A percentile compares a stretch with the other conserved stretches of the same genome.
Conservation (phyloP, 1,140 invertebrate genomes). For the Ylistrum balloti region DNA sequence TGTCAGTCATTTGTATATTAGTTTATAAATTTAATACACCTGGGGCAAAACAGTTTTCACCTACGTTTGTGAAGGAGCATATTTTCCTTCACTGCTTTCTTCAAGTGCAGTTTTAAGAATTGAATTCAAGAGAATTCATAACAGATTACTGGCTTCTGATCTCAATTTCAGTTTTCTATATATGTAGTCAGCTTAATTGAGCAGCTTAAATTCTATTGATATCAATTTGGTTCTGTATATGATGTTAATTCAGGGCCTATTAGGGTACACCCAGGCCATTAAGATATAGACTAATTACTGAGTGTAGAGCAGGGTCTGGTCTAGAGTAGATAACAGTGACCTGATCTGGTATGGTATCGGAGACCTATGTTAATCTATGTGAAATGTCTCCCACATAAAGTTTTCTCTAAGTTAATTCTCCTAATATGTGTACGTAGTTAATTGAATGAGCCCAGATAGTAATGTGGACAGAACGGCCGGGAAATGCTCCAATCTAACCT, state of each 20-base stretch:
- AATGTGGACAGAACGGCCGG: neutral
- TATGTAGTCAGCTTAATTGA: neutral
- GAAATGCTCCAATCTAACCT: neutral
- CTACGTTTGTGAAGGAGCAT: neutral
- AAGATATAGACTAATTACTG: neutral
- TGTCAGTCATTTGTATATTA: neutral
- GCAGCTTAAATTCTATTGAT: neutral
- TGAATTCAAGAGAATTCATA: neutral
- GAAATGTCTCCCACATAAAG: neutral
- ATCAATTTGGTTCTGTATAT: neutral
- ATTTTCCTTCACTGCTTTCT: neutral
- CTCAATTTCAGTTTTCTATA: neutral
- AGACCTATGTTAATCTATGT: neutral
- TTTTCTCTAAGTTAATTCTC: neutral
- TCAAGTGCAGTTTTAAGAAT: neutral
- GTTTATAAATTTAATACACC: neutral
- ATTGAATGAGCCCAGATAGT: neutral
- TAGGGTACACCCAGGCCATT: neutral
- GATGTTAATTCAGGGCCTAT: neutral
- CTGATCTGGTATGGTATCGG: neutral
- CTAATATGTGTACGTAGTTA: constrained; percentile 20
- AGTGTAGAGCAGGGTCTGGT: neutral
- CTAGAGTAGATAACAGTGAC: neutral
- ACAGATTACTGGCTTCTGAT: neutral
- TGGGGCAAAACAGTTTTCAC: neutral